These are phyloP conservation scores for Kradibia gibbosae DNA, from an alignment of 1,140 invertebrate genomes.

Conservation along the genomic window DNA sequence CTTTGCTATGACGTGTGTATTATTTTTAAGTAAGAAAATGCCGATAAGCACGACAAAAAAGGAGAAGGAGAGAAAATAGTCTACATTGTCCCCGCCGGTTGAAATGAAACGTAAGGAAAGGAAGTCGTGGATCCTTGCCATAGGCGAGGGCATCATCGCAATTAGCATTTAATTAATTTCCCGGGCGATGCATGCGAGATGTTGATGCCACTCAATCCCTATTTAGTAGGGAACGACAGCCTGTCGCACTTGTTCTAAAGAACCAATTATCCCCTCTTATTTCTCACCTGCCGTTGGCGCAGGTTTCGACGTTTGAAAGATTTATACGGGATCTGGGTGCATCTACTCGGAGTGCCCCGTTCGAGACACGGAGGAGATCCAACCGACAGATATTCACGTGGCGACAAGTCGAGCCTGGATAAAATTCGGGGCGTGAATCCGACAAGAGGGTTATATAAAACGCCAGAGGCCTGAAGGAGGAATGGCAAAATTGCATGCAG, in stretches of 20 bases:
- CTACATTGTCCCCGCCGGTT: not conserved
- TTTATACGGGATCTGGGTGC: conserved; percentile 55
- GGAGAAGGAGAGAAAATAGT: not conserved
- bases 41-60: too few relatives aligned
- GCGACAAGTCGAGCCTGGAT: not conserved
- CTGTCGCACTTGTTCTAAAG: conserved; percentile 17
- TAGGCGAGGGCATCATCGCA: conserved; percentile 53
- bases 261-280: not conserved
- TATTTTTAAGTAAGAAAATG: too few relatives aligned
- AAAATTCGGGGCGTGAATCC: not conserved
- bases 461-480: not conserved
- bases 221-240: conserved; percentile 56
- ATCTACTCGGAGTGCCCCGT: not conserved
- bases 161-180: conserved; percentile 68
- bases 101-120: not conserved
- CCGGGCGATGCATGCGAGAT: conserved; percentile 58
- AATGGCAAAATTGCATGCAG: conserved; percentile 13
- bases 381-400: conserved; percentile 37
- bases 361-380: conserved; percentile 1
- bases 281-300: conserved; percentile 30
- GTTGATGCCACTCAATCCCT: conserved; percentile 51
- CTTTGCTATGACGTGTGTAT: too few relatives aligned
- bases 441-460: not conserved
- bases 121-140: too few relatives aligned
- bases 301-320: conserved; percentile 60